Evolutionary conservation across 2,113 vertebrate genomes (phyloP), one percentile per base, ranked within the genome.

Genomic region (Cairina moschata): DNA sequence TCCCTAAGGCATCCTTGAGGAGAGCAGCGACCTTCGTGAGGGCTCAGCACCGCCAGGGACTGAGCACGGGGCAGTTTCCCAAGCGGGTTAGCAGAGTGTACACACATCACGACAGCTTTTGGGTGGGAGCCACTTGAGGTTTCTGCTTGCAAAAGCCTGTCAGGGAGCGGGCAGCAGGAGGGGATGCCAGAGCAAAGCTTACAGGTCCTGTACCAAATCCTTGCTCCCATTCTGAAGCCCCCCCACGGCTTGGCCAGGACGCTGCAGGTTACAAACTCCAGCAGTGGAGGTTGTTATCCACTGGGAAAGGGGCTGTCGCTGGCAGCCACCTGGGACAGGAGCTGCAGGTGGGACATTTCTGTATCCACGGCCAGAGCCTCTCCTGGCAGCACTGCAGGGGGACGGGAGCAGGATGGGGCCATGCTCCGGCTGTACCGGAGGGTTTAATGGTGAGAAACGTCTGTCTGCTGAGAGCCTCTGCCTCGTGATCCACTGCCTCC

Each of bases 1-100:
- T 56, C 92, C 82, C 92, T 89, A 95, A 96, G 93, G 95, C 95
- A 95, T 89, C 6, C 3, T 87, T 78, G 69, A 91, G 0, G 14
- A 81, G 68, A 87, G 58, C 58, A 86, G 76, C 66, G 73, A 76
- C 62, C 0, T 4, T 26, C 8, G 2, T 0, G 0, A 83, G 36
- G 4, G 17, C 66, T 91, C 17, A 3, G 79, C 50, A 32, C 22
- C 0, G 1, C 65, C 0, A 46, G 73, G 55, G 55, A 46, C 13
- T 21, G 46, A 34, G 23, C 50, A 55, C 9, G 0, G 16, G 14
- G 58, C 84, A 32, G 58, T 46, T 80, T 90, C 56, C 59, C 2
- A 0, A 74, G 72, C 8, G 11, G 36, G 40, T 58, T 42, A 56
- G n/a, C 17, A 12, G 68, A 26, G 13, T 26, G 16, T 48, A 38